Evolutionary conservation across 1,140 invertebrate genomes (phyloP).

Genomic region (Macrotrachela quadricornifera): DNA sequence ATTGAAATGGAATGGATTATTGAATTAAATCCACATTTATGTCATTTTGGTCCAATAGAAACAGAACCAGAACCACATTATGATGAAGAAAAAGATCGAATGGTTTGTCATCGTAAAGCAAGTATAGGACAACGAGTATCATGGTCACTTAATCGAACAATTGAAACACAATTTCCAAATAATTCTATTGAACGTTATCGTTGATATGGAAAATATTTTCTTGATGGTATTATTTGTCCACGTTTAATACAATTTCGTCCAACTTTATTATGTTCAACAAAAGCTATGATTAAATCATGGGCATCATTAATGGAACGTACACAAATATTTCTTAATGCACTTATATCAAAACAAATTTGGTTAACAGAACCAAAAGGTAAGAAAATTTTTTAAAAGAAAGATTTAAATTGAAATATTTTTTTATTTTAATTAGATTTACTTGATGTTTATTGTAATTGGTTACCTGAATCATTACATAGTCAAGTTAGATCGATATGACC

Average conservation of each 20-base stretch:
- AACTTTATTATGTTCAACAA: slow-evolving; percentile 47
- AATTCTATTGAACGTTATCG: slow-evolving; percentile 46
- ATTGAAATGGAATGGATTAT: no score
- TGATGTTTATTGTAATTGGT: slow-evolving; percentile 2
- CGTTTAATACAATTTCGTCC: slow-evolving; percentile 44
- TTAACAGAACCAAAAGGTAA: background rate
- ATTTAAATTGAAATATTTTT: background rate
- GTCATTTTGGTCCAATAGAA: background rate
- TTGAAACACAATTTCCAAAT: slow-evolving; percentile 53
- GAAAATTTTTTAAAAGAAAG: background rate
- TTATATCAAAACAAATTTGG: background rate
- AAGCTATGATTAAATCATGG: slow-evolving; percentile 5
- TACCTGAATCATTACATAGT: slow-evolving; percentile 5
- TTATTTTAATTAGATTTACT: background rate
- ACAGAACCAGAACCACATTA: slow-evolving; percentile 34
- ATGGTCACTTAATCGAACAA: slow-evolving; percentile 52
- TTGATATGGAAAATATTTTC: slow-evolving; percentile 61
- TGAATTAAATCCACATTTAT: background rate
- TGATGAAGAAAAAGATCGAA: slow-evolving; percentile 37
- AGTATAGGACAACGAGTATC: slow-evolving; percentile 43
- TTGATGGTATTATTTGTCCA: slow-evolving; percentile 53
- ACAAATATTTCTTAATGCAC: background rate
- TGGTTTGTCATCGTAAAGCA: slow-evolving; percentile 52
- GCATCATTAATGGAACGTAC: slow-evolving; percentile 1
- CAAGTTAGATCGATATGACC: slow-evolving; percentile 3